Percentiles rank a stretch among this genome's conserved stretches.
Evolutionary conservation across 2,888 invertebrate species (phyloP).

Genomic region (Spodoptera picta): DNA sequence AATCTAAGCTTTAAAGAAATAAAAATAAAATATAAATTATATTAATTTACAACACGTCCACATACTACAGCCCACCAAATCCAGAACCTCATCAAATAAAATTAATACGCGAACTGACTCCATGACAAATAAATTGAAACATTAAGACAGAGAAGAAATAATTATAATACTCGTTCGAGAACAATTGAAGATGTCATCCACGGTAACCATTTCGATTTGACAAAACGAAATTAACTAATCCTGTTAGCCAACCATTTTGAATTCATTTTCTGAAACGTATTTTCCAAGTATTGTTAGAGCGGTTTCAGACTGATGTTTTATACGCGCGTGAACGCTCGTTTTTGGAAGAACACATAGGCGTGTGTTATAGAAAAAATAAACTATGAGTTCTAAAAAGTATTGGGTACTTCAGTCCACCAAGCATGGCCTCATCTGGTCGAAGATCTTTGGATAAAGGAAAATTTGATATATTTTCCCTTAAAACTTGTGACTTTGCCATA

Average conservation of each 20-base stretch:
- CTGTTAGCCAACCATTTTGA: constrained; percentile 43
- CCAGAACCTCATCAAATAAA: constrained; percentile 11
- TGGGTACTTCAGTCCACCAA: no score
- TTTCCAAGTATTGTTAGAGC: constrained; percentile 30
- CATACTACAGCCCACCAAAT: background rate
- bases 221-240: constrained; percentile 58
- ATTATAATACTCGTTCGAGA: constrained; percentile 56
- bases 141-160: constrained; percentile 52
- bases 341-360: no score
- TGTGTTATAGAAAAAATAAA: no score
- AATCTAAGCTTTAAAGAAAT: no score
- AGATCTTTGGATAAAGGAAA: no score
- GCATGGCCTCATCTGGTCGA: no score
- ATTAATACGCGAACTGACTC: constrained; percentile 8
- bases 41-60: background rate
- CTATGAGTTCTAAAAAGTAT: no score
- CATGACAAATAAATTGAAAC: constrained; percentile 38
- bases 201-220: constrained; percentile 62
- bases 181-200: constrained; percentile 64
- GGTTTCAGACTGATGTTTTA: no score
- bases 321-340: no score
- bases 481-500: no score
- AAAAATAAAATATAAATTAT: no score
- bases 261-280: constrained; percentile 52
- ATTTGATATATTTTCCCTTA: no score